Percentiles rank a stretch among this genome's conserved stretches.
phyloP scores from a whole-genome alignment of 2,888 invertebrate genomes.

The Pyralis farinalis region DNA sequence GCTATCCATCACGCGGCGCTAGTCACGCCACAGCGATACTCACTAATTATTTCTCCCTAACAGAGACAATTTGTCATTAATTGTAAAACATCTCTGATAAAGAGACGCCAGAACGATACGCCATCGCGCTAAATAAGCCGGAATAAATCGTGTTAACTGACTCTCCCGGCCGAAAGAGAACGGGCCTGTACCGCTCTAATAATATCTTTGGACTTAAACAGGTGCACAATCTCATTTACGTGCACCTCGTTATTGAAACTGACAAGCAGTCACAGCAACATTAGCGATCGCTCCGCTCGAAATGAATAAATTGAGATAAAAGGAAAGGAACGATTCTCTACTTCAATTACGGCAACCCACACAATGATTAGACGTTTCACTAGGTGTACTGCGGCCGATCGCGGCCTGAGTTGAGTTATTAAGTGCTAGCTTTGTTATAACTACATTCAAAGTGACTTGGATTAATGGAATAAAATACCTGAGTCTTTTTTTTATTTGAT shows the following conservation, averaged over 20 bases:
- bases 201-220: conserved; percentile 33
- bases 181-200: conserved; percentile 7
- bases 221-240: conserved; percentile 52
- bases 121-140: conserved; percentile 21
- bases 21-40: conserved; percentile 56
- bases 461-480: conserved; percentile 70
- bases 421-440: conserved; percentile 76
- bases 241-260: conserved; percentile 65
- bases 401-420: conserved; percentile 62
- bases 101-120: conserved; percentile 20
- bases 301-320: conserved; percentile 79
- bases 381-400: conserved; percentile 55
- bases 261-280: conserved; percentile 76
- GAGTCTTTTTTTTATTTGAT: conserved; percentile 63
- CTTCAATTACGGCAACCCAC: conserved; percentile 75
- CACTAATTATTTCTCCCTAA: conserved; percentile 58
- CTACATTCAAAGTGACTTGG: conserved; percentile 70
- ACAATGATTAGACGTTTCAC: conserved; percentile 76
- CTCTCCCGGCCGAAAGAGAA: conserved; percentile 8
- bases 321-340: conserved; percentile 61
- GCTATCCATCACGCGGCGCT: conserved; percentile 61
- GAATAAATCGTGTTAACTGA: conserved; percentile 18
- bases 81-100: conserved; percentile 41
- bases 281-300: conserved; percentile 58
- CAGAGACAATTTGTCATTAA: conserved; percentile 57